A percentile compares a stretch with the other conserved stretches of the same genome.
Evolutionary conservation across 2,888 invertebrate genomes (phyloP).

Genomic region (Macrophya alboannulata): DNA sequence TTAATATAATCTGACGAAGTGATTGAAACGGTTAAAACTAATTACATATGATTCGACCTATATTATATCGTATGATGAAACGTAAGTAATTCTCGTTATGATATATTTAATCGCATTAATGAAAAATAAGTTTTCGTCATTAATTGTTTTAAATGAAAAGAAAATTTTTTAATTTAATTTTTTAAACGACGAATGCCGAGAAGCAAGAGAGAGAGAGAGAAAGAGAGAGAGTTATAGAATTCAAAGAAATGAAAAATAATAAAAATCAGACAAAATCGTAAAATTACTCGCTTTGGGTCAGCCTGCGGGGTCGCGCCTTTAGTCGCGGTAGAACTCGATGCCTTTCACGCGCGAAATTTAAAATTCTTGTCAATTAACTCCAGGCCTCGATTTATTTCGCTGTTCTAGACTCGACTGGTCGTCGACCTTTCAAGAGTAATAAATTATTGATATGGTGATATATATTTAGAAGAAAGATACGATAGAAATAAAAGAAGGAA

Average conservation of each 20-base stretch:
- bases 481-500: neutral
- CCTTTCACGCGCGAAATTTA: constrained; percentile 70
- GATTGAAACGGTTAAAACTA: neutral
- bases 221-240: constrained; percentile 3
- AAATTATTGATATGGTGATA: neutral
- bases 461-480: neutral
- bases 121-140: no score
- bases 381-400: constrained; percentile 11
- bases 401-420: constrained; percentile 47
- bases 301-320: constrained; percentile 38
- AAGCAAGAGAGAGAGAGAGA: neutral
- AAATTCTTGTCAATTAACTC: constrained; percentile 66
- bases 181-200: neutral
- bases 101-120: neutral
- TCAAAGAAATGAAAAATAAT: constrained; percentile 1
- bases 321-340: constrained; percentile 37
- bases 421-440: neutral
- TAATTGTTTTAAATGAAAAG: neutral
- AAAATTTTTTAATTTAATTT: neutral
- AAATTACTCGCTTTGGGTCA: constrained; percentile 35
- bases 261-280: constrained; percentile 34
- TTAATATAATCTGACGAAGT: neutral
- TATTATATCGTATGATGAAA: constrained; percentile 27
- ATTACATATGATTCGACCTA: neutral
- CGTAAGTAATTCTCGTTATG: constrained; percentile 28